Conservation (phyloP, 1,140 invertebrate genomes). For the Ectropis grisescens region DNA sequence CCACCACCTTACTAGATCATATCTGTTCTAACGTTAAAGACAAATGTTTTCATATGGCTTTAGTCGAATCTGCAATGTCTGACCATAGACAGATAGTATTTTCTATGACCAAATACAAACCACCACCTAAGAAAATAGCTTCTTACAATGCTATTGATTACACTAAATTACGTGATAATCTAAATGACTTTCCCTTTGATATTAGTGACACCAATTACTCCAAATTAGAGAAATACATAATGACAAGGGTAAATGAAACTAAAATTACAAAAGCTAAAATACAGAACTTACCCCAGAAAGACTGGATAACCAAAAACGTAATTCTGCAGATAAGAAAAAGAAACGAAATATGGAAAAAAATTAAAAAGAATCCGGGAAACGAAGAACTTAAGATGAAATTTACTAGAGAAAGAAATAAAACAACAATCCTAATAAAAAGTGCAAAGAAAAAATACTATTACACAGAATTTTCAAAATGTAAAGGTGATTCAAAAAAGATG, state of each 20-base stretch:
- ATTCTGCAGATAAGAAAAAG: neutral
- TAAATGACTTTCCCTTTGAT: neutral
- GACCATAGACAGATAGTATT: conserved; percentile 19
- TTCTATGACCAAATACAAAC: neutral
- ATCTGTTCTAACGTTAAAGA: conserved; percentile 16
- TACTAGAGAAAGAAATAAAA: neutral
- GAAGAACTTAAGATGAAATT: neutral
- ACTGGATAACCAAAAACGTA: neutral
- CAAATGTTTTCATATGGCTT: conserved; percentile 6
- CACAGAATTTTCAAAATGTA: neutral
- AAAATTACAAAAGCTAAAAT: neutral
- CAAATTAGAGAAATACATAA: neutral
- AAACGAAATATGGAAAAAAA: neutral
- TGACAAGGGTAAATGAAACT: neutral
- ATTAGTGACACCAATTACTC: neutral
- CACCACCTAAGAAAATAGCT: neutral
- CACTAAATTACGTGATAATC: neutral
- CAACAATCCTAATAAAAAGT: neutral
- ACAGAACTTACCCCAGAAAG: neutral
- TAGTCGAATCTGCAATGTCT: conserved; percentile 18
- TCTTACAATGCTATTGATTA: neutral
- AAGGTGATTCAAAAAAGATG: neutral
- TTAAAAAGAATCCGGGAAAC: neutral
- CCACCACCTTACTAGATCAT: conserved; percentile 19
- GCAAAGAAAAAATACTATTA: neutral